A percentile compares a stretch with the other conserved stretches of the same genome.
These are phyloP conservation scores for Lepeophtheirus nordmannii DNA, from an alignment of 2,888 invertebrate genomes.

Conservation along the genomic window DNA sequence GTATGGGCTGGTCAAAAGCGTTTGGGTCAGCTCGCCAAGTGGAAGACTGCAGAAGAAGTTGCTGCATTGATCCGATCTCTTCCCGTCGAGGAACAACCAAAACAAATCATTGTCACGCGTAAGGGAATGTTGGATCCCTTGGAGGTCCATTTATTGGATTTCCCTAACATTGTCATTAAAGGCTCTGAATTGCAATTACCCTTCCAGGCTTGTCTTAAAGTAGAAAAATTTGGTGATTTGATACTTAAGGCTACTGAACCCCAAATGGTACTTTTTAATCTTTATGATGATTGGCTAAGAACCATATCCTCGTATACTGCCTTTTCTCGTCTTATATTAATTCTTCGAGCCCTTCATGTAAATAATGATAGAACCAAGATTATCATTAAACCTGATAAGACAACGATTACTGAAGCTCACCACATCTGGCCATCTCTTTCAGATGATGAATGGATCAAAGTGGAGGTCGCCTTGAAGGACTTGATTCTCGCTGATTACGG, in stretches of 20 bases:
- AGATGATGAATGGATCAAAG: slow-evolving; percentile 99
- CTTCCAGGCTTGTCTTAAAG: slow-evolving; percentile 95
- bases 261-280: slow-evolving; percentile 97
- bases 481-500: slow-evolving; percentile 97
- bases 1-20: slow-evolving; percentile 76
- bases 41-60: slow-evolving; percentile 99
- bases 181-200: slow-evolving; percentile 95
- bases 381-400: slow-evolving; percentile 94
- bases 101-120: slow-evolving; percentile 97
- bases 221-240: slow-evolving; percentile 97
- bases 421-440: slow-evolving; percentile 97
- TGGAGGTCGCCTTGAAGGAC: slow-evolving; percentile 94
- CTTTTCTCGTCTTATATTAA: slow-evolving; percentile 61
- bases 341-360: slow-evolving; percentile 88
- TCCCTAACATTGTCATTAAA: slow-evolving; percentile 99
- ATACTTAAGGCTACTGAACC: slow-evolving; percentile 98
- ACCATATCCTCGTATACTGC: slow-evolving; percentile 96
- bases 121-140: slow-evolving; percentile 99
- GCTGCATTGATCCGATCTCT: slow-evolving; percentile 95
- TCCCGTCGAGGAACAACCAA: slow-evolving; percentile 98
- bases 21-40: slow-evolving; percentile 66
- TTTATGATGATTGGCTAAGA: slow-evolving; percentile 98
- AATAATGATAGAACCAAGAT: slow-evolving; percentile 98
- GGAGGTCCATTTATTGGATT: slow-evolving; percentile 91
- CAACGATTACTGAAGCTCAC: slow-evolving; percentile 94